Evolutionary conservation across 2,113 vertebrate species (phyloP).

Genomic region (Damaliscus lunatus): DNA sequence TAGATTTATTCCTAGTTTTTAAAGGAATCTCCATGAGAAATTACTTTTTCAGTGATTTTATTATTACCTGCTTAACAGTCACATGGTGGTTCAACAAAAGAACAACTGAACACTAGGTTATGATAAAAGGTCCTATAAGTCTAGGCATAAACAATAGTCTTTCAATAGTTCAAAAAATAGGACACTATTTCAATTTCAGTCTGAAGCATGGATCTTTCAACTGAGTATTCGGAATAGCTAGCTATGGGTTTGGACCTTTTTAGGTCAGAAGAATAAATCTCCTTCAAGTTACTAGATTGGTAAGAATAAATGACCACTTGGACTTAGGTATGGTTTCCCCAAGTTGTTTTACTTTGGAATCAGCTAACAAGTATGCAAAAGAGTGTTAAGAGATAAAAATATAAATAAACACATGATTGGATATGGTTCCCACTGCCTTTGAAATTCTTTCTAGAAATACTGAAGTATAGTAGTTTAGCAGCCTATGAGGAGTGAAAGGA

Average conservation of each 20-base stretch:
- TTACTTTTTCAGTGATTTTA: not conserved
- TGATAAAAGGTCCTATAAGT: not conserved
- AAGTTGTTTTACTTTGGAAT: too few relatives aligned
- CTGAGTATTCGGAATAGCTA: not conserved
- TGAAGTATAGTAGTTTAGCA: not conserved
- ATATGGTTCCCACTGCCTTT: not conserved
- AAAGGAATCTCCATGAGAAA: not conserved
- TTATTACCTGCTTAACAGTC: constrained; percentile 13
- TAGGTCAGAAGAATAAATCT: too few relatives aligned
- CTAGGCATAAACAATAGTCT: not conserved
- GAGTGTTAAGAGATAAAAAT: not conserved
- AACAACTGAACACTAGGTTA: not conserved
- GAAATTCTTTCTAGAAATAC: not conserved
- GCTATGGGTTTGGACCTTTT: not conserved
- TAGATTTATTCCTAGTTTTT: not conserved
- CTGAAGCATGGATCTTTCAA: constrained; percentile 1
- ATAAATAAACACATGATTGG: not conserved
- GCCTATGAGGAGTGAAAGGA: not conserved
- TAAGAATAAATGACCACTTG: too few relatives aligned
- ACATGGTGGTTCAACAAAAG: not conserved
- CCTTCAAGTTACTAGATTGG: too few relatives aligned
- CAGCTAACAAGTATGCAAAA: too few relatives aligned
- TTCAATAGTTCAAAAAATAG: not conserved
- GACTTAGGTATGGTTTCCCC: too few relatives aligned
- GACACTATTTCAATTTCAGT: not conserved